A percentile compares a stretch with the other conserved stretches of the same genome.
Evolutionary conservation across 1,140 invertebrate genomes (phyloP).

Genomic region (Holcopasites calliopsidis): DNA sequence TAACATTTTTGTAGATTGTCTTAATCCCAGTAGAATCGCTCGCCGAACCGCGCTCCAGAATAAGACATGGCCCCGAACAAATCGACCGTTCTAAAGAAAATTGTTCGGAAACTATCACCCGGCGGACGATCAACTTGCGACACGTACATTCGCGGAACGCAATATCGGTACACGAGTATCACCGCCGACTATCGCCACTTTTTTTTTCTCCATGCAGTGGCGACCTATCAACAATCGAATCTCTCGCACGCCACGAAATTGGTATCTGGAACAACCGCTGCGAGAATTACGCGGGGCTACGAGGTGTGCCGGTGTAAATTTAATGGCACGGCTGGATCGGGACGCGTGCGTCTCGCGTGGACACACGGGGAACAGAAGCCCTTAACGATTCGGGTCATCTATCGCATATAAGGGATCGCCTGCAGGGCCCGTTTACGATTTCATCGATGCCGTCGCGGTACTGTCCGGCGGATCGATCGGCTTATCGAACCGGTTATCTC

Average conservation of each 20-base stretch:
- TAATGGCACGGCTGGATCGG: slow-evolving; percentile 36
- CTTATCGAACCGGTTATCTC: slow-evolving; percentile 65
- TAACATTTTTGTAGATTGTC: too few species aligned
- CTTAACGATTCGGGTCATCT: slow-evolving; percentile 72
- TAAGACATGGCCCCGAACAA: background rate
- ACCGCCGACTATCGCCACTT: background rate
- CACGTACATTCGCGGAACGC: too few species aligned
- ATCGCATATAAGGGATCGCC: slow-evolving; percentile 63
- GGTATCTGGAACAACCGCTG: background rate
- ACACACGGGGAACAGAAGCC: slow-evolving; percentile 62
- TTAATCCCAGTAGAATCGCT: too few species aligned
- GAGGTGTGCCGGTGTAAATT: background rate
- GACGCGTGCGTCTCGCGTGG: slow-evolving; percentile 47
- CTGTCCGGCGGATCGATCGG: slow-evolving; percentile 61
- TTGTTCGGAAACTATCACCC: too few species aligned
- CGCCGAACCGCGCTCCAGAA: too few species aligned
- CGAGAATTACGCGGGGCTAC: slow-evolving; percentile 37
- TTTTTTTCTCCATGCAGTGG: background rate
- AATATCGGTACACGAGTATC: slow-evolving; percentile 13
- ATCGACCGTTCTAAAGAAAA: too few species aligned
- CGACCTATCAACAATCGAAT: slow-evolving; percentile 6
- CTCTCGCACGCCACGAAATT: background rate
- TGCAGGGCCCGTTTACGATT: slow-evolving; percentile 60
- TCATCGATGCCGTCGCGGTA: slow-evolving; percentile 62
- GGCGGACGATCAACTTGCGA: background rate